Base-by-base conservation (phyloP, 2,113 vertebrate species). In the Crotophaga sulcirostris region DNA sequence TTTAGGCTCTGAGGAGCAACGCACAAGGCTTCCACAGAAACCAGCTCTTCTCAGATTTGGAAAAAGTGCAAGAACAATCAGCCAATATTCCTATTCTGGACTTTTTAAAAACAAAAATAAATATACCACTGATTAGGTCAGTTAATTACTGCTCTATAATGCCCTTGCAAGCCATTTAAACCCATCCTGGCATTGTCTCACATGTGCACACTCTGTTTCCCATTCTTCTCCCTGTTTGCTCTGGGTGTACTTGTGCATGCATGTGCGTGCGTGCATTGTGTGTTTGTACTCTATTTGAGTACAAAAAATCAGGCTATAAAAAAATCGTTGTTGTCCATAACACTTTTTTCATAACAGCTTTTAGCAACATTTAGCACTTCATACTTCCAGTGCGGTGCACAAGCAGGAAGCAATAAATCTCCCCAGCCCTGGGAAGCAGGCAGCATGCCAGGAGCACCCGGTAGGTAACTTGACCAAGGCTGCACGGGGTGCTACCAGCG, bases 401-500 rank as follows among this genome's bases (percentile, higher is more conserved):
- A 51, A 23, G 78, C 84, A 69, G 91, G 72, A 86, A 12, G 47
- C 44, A 28, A 36, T 4, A 42, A 76, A 64, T 18, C 52, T 60
- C 69, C 25, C 10, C 16, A 9, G 66, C 29, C 6, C 1, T 9
- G 8, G 74, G 78, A 33, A 75, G 45, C 47, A 1, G 84, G 89
- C 25, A 0, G 40, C 5, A 0, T 3, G 91, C 80, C 87, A 82
- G 67, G 11, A 40, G 70, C 66, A 73, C 21, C 93, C 2, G 4
- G 56, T 51, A 40, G 60, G 74, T 44, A 81, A 72, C 62, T 2
- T 20, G 58, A 36, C 74, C 40, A 2, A 14, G 49, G 86, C 45
- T 42, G 18, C 1, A 2, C 3, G 0, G 23, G 36, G 16, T 5
- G 29, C 45, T 69, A 6, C 36, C 3, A 1, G 31, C 2, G 3